Conservation (phyloP, 2,797 vertebrate genomes). For the Catostomus latipinnis region DNA sequence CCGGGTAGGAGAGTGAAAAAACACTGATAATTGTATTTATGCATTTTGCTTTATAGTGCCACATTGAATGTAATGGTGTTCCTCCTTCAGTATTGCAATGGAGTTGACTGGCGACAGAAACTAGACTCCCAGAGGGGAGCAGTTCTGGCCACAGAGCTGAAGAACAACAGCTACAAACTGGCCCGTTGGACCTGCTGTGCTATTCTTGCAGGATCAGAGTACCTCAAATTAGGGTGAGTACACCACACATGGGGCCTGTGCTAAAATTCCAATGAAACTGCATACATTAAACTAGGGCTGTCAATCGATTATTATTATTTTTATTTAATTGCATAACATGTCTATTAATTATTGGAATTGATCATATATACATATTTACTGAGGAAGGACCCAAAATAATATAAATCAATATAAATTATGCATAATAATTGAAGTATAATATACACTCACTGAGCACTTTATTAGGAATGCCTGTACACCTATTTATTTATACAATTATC, state of each 20-base stretch:
- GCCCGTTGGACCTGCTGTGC: constrained; percentile 98
- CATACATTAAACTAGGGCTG: no score
- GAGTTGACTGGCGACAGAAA: constrained; percentile 99
- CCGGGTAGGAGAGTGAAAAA: constrained; percentile 79
- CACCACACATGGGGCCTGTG: not conserved
- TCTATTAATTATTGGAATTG: no score
- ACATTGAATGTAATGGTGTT: not conserved
- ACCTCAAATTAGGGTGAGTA: constrained; percentile 87
- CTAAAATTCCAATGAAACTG: no score
- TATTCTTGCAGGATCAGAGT: constrained; percentile 93
- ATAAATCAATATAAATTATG: no score
- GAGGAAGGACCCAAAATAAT: no score
- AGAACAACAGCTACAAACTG: constrained; percentile 99
- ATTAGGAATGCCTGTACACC: no score
- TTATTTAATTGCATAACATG: no score
- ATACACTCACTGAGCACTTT: no score
- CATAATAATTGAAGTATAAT: no score
- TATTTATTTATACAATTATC: no score
- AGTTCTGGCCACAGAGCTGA: constrained; percentile 96
- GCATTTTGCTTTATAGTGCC: not conserved
- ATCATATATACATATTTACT: no score
- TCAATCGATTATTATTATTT: no score
- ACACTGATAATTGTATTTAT: not conserved
- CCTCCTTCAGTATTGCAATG: constrained; percentile 88
- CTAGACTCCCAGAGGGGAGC: constrained; percentile 97